These are phyloP conservation scores for Pterocles orientalis DNA, from an alignment of 2,113 vertebrate genomes.

Conservation along the genomic window DNA sequence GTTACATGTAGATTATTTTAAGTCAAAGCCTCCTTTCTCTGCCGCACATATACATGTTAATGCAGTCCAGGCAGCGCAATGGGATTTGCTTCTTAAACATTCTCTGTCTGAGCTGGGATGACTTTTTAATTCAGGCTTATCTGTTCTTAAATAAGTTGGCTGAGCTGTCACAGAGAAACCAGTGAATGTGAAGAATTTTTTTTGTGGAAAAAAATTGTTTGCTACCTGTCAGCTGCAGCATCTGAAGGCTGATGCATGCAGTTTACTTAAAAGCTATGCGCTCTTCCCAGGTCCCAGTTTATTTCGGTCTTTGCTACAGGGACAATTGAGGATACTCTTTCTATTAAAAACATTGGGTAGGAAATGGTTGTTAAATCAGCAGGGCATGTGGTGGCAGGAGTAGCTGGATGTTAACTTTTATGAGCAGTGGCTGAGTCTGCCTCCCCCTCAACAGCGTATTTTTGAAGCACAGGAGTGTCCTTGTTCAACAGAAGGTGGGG, in stretches of 20 bases:
- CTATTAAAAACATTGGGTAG: not conserved
- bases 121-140: not conserved
- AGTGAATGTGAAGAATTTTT: accelerated
- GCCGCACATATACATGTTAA: accelerated
- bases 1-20: accelerated
- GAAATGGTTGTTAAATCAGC: not conserved
- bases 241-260: not conserved
- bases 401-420: not conserved
- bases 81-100: not conserved
- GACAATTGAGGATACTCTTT: not conserved
- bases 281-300: not conserved
- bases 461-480: not conserved
- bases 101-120: not conserved
- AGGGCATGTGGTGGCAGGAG: not conserved
- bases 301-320: not conserved
- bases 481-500: too few relatives aligned
- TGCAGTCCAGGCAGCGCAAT: not conserved
- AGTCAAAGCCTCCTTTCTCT: not conserved
- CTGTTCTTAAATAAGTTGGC: not conserved
- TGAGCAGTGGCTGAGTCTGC: not conserved
- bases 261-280: not conserved
- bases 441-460: not conserved
- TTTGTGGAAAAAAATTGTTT: not conserved
- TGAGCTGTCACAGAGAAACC: not conserved
- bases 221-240: not conserved